These are phyloP conservation scores for Oncorhynchus clarkii DNA, from an alignment of 2,113 vertebrate genomes.

Conservation along the genomic window DNA sequence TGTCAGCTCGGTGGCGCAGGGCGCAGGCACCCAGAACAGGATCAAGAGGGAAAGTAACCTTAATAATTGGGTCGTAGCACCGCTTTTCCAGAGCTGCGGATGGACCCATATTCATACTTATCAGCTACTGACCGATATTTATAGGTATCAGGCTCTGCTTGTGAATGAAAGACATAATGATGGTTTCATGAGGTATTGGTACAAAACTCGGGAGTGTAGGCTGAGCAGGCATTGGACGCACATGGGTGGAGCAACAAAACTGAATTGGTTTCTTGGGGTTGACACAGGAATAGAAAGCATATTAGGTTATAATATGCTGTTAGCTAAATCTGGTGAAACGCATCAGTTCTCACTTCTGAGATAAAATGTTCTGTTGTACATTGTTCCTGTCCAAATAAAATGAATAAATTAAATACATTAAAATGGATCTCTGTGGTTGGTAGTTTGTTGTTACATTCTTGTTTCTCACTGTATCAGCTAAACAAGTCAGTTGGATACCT, in stretches of 20 bases:
- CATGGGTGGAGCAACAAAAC: not conserved
- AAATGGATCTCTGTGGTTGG: not conserved
- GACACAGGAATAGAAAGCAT: not conserved
- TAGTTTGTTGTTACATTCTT: not conserved
- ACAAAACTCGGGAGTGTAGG: not conserved
- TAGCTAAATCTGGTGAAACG: too few species aligned
- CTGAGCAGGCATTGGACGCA: not conserved
- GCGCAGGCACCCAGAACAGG: not conserved
- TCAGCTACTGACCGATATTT: not conserved
- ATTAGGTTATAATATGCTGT: not conserved
- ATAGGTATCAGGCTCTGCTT: not conserved
- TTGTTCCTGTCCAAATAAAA: too few species aligned
- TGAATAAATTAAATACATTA: not conserved
- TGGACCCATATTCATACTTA: too few species aligned
- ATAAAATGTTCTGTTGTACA: too few species aligned
- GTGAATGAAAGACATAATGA: not conserved
- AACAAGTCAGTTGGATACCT: not conserved
- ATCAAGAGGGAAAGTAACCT: slow-evolving; percentile 1
- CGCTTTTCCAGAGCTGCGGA: not conserved
- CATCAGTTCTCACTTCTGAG: too few species aligned
- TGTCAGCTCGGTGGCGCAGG: not conserved
- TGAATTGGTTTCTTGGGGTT: not conserved
- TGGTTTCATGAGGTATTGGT: not conserved
- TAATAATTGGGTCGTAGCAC: not conserved
- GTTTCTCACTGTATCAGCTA: not conserved